Evolutionary conservation across 2,888 invertebrate genomes (phyloP), one percentile per base, ranked within the genome.

Genomic region (Homarus gammarus): DNA sequence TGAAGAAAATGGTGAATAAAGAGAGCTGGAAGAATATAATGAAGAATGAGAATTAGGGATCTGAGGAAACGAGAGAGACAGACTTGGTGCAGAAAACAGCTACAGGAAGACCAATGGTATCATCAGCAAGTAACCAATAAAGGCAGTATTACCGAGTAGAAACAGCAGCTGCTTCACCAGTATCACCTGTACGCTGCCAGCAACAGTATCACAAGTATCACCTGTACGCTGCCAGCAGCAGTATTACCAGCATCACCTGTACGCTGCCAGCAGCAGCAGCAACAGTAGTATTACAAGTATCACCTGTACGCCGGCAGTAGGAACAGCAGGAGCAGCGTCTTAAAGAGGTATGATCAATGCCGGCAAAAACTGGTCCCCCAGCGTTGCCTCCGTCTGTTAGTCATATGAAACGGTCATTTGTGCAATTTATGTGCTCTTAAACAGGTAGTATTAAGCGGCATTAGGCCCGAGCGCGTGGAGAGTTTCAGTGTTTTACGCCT

Each of bases 361-460:
- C 38, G 18, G 36, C 79, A 79, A 79, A 75, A 79, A 79, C 56
- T 79, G 51, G 79, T 79, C 61, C 15, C 12, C 38, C 36, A n/a
- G 56, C 49, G 79, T 31, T 22, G 78, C n/a, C 79, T 79, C 79
- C 61, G 36, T 79, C 79, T 79, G 18, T 56, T 33, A 49, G 79
- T 79, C 61, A 79, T 79, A 79, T 79, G 79, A 79, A 79, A 79
- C 79, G 61, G 79, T 79, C 79, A 79, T 79, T 79, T 79, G 61
- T 33, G 61, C 79, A 79, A 79, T 79, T 79, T 79, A 79, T 79
- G 79, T 79, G 79, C 79, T 79, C 79, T 79, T 79, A 79, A 79
- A 79, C 61, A 79, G 79, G 33, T 79, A 51, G 79, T 79, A 79
- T 79, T 79, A 79, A 79, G 79, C 79, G 75, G 79, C 79, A 61